Conservation (phyloP, 2,888 invertebrate species). For the Sepiola atlantica region DNA sequence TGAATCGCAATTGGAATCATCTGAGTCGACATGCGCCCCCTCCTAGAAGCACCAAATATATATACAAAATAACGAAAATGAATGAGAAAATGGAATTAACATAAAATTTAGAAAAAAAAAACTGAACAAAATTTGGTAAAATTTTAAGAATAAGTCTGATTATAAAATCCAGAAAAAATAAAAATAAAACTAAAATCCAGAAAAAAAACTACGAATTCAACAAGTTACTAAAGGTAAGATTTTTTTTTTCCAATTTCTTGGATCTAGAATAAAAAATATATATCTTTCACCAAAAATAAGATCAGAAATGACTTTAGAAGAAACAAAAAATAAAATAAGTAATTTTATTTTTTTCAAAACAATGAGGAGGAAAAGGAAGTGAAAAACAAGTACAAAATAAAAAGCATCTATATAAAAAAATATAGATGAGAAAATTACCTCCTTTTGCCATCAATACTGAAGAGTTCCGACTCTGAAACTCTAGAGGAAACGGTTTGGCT, state of each 20-base stretch:
- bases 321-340: not conserved
- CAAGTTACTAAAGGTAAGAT: not conserved
- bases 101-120: too few species aligned
- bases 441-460: slow-evolving; percentile 32
- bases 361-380: not conserved
- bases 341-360: not conserved
- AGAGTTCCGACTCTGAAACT: slow-evolving; percentile 24
- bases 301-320: not conserved
- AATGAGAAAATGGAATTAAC: too few species aligned
- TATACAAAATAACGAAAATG: too few species aligned
- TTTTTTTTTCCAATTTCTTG: not conserved
- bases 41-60: too few species aligned
- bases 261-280: not conserved
- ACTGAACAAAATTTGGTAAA: not conserved
- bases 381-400: not conserved
- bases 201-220: not conserved
- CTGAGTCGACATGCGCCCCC: too few species aligned
- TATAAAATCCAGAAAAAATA: not conserved
- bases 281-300: not conserved
- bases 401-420: not conserved
- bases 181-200: too few species aligned
- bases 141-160: not conserved
- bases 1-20: too few species aligned
- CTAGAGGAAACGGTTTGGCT: slow-evolving; percentile 38
- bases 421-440: slow-evolving; percentile 43